Evolutionary conservation across 2,797 vertebrate species (phyloP).

Genomic region (Hephaestus fuliginosus): DNA sequence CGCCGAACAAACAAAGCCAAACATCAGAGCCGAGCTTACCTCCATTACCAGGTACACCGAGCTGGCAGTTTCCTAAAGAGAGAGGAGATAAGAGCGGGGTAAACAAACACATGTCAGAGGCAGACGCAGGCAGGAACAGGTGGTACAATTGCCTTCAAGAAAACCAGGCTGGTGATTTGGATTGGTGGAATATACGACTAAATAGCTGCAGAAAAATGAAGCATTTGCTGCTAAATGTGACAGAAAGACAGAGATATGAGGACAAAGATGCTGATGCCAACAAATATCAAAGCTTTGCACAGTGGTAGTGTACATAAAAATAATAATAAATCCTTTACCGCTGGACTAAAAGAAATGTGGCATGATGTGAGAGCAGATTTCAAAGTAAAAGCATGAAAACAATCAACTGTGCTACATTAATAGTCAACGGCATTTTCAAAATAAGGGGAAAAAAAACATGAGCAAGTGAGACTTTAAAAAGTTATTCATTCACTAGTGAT

Average conservation of each 20-base stretch:
- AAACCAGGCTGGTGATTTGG: slow-evolving; percentile 12
- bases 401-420: not conserved
- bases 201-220: not conserved
- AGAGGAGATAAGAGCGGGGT: slow-evolving; percentile 48
- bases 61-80: slow-evolving; percentile 92
- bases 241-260: not conserved
- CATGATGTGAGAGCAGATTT: not conserved
- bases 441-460: not conserved
- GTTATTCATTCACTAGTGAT: not conserved
- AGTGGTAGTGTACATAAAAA: not conserved
- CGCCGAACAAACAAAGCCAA: slow-evolving; percentile 66
- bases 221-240: not conserved
- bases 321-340: not conserved
- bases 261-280: not conserved
- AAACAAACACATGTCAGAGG: slow-evolving; percentile 66
- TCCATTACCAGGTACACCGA: slow-evolving; percentile 99
- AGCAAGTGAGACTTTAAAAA: not conserved
- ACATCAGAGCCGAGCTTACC: slow-evolving; percentile 85
- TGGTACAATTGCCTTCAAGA: slow-evolving; percentile 19
- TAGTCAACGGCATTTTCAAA: slow-evolving; percentile 17
- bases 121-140: slow-evolving; percentile 57
- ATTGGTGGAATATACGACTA: not conserved
- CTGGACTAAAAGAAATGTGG: not conserved
- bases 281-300: not conserved
- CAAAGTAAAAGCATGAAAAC: not conserved